phyloP scores from a whole-genome alignment of 2,113 vertebrate species.

The Ursus arctos region DNA sequence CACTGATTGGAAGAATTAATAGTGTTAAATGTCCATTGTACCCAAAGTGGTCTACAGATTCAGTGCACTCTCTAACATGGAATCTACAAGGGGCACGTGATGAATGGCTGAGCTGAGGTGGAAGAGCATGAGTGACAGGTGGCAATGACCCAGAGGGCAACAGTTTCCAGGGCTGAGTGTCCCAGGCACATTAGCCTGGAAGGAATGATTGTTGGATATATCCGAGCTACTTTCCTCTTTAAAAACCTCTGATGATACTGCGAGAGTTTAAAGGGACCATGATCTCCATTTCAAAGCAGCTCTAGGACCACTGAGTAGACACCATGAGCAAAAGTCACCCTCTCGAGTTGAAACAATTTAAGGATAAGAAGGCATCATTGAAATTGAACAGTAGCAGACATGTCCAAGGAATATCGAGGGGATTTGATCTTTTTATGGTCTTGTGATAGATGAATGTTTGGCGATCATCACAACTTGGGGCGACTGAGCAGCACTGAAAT shows the following conservation, averaged over 20 bases:
- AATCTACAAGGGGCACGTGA: not conserved
- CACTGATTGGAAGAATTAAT: not conserved
- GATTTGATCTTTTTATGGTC: not conserved
- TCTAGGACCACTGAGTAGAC: not conserved
- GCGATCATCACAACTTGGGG: not conserved
- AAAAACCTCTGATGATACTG: not conserved
- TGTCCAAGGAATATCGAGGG: not conserved
- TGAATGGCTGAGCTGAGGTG: not conserved
- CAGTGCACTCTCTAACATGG: not conserved
- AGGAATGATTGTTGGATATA: not conserved
- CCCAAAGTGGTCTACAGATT: not conserved
- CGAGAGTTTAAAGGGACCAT: not conserved
- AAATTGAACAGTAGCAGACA: constrained; percentile 19
- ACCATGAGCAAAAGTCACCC: not conserved
- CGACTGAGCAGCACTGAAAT: not conserved
- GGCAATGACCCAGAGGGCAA: not conserved
- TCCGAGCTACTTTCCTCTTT: not conserved
- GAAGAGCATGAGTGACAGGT: not conserved
- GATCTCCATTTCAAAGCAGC: not conserved
- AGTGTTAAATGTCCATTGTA: not conserved
- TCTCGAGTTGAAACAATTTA: not conserved
- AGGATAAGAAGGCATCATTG: not conserved
- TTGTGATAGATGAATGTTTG: not conserved
- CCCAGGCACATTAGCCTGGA: not conserved
- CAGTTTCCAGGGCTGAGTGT: not conserved